Conservation (phyloP, 1,140 invertebrate genomes). For the Atta cephalotes region DNA sequence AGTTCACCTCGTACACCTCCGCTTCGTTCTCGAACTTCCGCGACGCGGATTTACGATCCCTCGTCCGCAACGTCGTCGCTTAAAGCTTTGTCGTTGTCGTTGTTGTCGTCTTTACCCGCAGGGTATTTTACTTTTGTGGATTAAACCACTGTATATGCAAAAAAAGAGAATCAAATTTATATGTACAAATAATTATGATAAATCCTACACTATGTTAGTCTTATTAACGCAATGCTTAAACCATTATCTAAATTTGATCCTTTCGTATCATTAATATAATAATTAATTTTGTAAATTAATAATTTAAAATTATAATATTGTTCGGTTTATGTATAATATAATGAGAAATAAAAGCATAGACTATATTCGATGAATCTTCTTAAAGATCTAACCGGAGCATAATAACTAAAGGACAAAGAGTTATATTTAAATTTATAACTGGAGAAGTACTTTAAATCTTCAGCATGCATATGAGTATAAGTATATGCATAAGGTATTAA, state of each 20-base stretch:
- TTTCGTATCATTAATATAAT: too few species aligned
- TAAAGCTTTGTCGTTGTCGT: constrained; percentile 55
- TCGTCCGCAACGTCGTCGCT: constrained; percentile 61
- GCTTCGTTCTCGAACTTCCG: constrained; percentile 62
- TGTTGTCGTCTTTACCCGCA: constrained; percentile 18
- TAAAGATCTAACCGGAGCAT: background rate
- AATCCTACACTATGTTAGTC: background rate
- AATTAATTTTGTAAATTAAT: constrained; percentile 23
- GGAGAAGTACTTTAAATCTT: constrained; percentile 38
- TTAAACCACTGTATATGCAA: constrained; percentile 47
- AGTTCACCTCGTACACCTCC: constrained; percentile 57
- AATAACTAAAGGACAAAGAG: constrained; percentile 35
- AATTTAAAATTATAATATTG: background rate
- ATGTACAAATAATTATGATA: constrained; percentile 6
- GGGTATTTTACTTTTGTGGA: constrained; percentile 46
- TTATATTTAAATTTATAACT: constrained; percentile 55
- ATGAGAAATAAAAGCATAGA: background rate
- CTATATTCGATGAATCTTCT: constrained; percentile 10
- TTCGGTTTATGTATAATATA: background rate
- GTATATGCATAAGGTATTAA: constrained; percentile 41
- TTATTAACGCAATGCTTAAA: background rate
- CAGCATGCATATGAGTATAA: constrained; percentile 10
- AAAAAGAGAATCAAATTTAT: constrained; percentile 9
- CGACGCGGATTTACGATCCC: constrained; percentile 69
- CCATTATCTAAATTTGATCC: background rate